Evolutionary conservation across 2,888 invertebrate genomes (phyloP).

Genomic region (Nasonovia ribisnigri): DNA sequence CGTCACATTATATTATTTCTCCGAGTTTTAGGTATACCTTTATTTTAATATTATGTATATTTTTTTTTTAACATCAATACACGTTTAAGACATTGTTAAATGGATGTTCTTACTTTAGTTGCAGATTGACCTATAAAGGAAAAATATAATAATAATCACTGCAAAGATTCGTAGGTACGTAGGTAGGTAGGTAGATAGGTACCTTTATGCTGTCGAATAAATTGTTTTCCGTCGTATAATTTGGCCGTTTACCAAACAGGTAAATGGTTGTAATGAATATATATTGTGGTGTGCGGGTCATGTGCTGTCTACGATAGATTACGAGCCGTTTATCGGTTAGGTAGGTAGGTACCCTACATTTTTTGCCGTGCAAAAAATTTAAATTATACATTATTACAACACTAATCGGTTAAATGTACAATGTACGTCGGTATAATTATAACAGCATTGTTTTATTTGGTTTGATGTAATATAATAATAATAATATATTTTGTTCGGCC

Average conservation of each 20-base stretch:
- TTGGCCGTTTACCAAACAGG: constrained; percentile 35
- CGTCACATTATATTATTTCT: not conserved
- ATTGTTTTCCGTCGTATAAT: constrained; percentile 14
- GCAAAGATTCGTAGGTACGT: not conserved
- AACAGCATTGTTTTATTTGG: not conserved
- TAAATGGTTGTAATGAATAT: constrained; percentile 16
- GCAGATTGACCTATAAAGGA: not conserved
- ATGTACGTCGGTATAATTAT: not conserved
- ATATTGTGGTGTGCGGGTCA: constrained; percentile 17
- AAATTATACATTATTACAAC: not conserved
- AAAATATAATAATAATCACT: not conserved
- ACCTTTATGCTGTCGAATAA: not conserved
- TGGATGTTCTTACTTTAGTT: not conserved
- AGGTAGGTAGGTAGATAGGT: not conserved
- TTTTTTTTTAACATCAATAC: not conserved
- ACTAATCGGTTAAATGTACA: not conserved
- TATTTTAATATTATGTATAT: not conserved
- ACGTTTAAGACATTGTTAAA: not conserved
- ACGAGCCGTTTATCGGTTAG: not conserved
- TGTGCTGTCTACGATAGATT: not conserved
- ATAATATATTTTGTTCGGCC: not conserved
- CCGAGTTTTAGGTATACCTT: not conserved
- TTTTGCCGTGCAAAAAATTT: not conserved
- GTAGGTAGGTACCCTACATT: not conserved
- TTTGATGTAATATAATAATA: not conserved